Percentiles rank a stretch among this genome's conserved stretches.
These are phyloP conservation scores for Meloidogyne exigua DNA, from an alignment of 1,140 invertebrate species.

Conservation along the genomic window DNA sequence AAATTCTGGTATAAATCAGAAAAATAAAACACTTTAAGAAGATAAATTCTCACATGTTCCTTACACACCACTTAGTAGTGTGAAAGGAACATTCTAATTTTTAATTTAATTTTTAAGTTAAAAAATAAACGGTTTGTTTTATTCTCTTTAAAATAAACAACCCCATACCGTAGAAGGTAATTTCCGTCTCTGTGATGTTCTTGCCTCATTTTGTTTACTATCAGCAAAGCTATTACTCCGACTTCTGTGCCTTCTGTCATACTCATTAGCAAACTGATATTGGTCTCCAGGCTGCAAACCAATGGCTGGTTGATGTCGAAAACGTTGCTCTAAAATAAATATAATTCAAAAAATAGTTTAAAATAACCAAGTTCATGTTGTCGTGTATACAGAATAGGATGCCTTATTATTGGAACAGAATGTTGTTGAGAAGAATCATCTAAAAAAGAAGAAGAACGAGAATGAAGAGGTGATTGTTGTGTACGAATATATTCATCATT, in stretches of 20 bases:
- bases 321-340: slow-evolving; percentile 4
- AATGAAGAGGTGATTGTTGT: background rate
- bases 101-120: too few relatives aligned
- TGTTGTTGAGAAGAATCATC: background rate
- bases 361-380: slow-evolving; percentile 12
- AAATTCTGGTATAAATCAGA: too few relatives aligned
- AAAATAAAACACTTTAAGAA: too few relatives aligned
- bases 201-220: background rate
- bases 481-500: background rate
- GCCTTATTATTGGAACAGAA: background rate
- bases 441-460: background rate
- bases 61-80: too few relatives aligned
- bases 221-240: background rate
- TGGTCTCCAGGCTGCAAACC: slow-evolving; percentile 24
- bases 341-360: background rate
- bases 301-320: slow-evolving; percentile 21
- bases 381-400: slow-evolving; percentile 6
- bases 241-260: background rate
- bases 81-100: too few relatives aligned
- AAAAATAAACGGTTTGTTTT: too few relatives aligned
- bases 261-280: slow-evolving; percentile 20
- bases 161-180: background rate
- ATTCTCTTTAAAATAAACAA: too few relatives aligned
- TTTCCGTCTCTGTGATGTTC: background rate
- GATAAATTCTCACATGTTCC: too few relatives aligned